These are phyloP conservation scores for Actenoides lindsayi DNA, from an alignment of 2,113 vertebrate genomes.

Conservation along the genomic window DNA sequence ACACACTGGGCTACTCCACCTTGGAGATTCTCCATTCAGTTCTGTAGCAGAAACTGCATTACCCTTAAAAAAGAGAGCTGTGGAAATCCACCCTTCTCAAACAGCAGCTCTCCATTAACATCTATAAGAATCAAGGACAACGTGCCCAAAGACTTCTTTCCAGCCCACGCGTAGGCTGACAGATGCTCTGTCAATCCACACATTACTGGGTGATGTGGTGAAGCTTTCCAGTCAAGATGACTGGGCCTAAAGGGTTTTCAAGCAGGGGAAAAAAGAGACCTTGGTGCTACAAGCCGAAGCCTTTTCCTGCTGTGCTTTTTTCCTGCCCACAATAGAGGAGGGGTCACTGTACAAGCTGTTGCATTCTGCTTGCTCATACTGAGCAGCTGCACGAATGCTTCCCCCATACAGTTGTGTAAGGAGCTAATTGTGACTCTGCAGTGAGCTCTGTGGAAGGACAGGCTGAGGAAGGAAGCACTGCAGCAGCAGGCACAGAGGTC, in stretches of 20 bases:
- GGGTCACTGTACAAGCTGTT: slow-evolving; percentile 17
- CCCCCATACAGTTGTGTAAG: background rate
- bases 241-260: background rate
- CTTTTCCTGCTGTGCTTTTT: background rate
- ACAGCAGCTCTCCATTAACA: background rate
- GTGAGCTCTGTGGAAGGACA: slow-evolving; percentile 9
- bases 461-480: background rate
- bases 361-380: background rate
- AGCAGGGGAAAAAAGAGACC: background rate
- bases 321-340: background rate
- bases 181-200: background rate
- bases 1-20: background rate
- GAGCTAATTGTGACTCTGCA: slow-evolving; percentile 12
- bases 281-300: background rate
- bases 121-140: background rate
- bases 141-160: background rate
- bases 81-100: background rate
- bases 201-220: background rate
- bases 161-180: background rate
- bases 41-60: background rate
- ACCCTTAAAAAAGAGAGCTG: background rate
- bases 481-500: background rate
- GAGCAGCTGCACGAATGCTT: background rate
- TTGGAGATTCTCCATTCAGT: background rate
- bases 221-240: background rate